Evolutionary conservation across 2,888 invertebrate species (phyloP).

Genomic region (Acanthococcus lagerstroemiae): DNA sequence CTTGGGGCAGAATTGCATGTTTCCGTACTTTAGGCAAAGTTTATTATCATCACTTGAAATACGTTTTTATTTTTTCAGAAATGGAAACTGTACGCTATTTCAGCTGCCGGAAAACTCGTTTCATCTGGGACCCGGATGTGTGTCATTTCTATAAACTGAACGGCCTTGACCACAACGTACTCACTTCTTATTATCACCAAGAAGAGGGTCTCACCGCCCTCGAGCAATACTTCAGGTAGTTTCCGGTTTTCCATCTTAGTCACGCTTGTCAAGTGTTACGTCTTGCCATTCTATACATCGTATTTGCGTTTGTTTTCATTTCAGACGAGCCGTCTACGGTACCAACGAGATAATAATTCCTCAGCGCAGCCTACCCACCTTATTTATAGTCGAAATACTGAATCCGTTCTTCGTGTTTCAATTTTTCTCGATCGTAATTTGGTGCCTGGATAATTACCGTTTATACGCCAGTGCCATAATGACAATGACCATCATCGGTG

Average conservation of each 20-base stretch:
- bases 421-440: conserved; percentile 76
- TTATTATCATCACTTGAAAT: neutral
- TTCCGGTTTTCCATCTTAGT: neutral
- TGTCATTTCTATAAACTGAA: conserved; percentile 59
- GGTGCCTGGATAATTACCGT: conserved; percentile 81
- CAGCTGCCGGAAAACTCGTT: conserved; percentile 70
- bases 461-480: conserved; percentile 82
- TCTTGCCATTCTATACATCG: conserved; percentile 32
- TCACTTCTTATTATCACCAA: conserved; percentile 55
- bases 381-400: conserved; percentile 70
- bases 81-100: conserved; percentile 55
- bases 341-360: conserved; percentile 74
- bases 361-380: conserved; percentile 57
- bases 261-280: neutral
- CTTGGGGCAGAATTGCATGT: too few relatives aligned
- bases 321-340: conserved; percentile 69
- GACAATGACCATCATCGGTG: conserved; percentile 71
- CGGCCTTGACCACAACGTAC: conserved; percentile 60
- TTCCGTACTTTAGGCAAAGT: too few relatives aligned
- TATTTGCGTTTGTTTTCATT: too few relatives aligned
- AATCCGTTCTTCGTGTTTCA: conserved; percentile 96
- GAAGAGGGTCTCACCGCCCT: conserved; percentile 50
- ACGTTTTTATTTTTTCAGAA: conserved; percentile 38
- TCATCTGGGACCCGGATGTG: conserved; percentile 65
- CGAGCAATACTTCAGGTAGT: conserved; percentile 55